Evolutionary conservation across 2,888 invertebrate species (phyloP), one percentile per base, ranked within the genome.

Genomic region (Metellina segmentata): DNA sequence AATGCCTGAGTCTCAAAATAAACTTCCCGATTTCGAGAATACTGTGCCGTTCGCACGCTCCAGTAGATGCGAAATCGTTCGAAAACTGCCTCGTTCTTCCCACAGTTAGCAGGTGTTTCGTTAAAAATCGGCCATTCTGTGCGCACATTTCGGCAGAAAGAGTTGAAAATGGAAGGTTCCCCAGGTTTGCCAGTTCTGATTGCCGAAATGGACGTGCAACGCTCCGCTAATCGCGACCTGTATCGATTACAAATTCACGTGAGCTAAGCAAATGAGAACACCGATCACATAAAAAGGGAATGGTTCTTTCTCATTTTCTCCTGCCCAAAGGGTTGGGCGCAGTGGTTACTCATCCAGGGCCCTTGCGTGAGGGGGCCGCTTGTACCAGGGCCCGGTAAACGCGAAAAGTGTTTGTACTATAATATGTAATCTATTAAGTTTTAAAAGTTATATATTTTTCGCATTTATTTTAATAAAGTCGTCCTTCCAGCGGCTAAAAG

Each of bases 61-160:
- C 74, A 48, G 16, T 85, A 75, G 61, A 61, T 85, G 85, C 19
- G 85, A 85, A 85, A 85, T 85, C 85, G 75, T 85, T 85, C 85
- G 20, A 75, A 85, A 75, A 75, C 61, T 74, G 34, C 61, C 16
- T 48, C 9, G 48, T 19, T 49, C 71, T 82, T 71, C 70, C 51
- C 82, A 72, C 53, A 61, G 74, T 85, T 75, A 75, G 61, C 61
- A 19, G 13, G 13, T 70, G 34, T 79, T 79, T 79, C 61, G 20
- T 20, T 34, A 19, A 51, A 75, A 34, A 34, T 34, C 8, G 77
- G 51, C 77, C 34, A 6, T n/a, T 77, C 49, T n/a, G 4, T 72
- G 34, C 53, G 78, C 52, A 61, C 8, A 52, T 52, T 52, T 19
- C 20, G 19, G 8, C 48, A 13, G 51, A 78, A 78, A 86, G 78